Percentiles rank a stretch among this genome's conserved stretches.
Evolutionary conservation across 1,140 invertebrate genomes (phyloP).

Genomic region (Helicorthomorpha holstii): DNA sequence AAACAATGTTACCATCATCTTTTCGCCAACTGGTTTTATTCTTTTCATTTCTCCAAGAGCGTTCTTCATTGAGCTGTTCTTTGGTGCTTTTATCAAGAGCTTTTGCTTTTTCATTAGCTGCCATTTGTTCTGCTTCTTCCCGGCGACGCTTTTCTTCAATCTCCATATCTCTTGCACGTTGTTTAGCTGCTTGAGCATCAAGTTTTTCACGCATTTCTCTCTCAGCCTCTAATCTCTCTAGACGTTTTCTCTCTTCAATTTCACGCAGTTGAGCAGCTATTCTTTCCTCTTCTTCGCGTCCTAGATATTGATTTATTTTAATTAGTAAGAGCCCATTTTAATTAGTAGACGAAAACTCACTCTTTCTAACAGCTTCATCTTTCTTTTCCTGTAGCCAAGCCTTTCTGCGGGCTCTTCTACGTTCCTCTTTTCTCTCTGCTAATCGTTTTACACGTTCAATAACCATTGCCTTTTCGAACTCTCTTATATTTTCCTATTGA

Average conservation of each 20-base stretch:
- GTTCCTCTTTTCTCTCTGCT: constrained; percentile 44
- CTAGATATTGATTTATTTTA: constrained; percentile 12
- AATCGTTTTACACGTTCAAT: constrained; percentile 55
- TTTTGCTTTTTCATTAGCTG: no score
- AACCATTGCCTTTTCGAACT: constrained; percentile 45
- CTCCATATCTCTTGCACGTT: constrained; percentile 47
- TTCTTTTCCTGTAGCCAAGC: constrained; percentile 31
- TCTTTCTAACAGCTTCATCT: constrained; percentile 35
- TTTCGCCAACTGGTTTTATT: no score
- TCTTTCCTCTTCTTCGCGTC: constrained; percentile 22
- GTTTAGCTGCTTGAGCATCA: constrained; percentile 40
- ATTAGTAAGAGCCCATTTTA: neutral
- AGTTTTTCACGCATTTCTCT: constrained; percentile 19
- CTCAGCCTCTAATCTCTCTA: constrained; percentile 26
- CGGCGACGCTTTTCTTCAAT: constrained; percentile 46
- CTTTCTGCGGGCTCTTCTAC: constrained; percentile 53
- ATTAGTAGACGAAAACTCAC: no score
- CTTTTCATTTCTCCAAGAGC: no score
- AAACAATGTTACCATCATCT: no score
- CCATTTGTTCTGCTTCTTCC: constrained; percentile 28
- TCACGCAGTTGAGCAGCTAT: constrained; percentile 17
- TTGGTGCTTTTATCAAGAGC: no score
- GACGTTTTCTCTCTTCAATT: constrained; percentile 25
- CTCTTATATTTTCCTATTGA: constrained; percentile 12
- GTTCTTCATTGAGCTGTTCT: no score